Evolutionary conservation across 2,113 vertebrate species (phyloP).

Genomic region (Forbesichthys agassizii): DNA sequence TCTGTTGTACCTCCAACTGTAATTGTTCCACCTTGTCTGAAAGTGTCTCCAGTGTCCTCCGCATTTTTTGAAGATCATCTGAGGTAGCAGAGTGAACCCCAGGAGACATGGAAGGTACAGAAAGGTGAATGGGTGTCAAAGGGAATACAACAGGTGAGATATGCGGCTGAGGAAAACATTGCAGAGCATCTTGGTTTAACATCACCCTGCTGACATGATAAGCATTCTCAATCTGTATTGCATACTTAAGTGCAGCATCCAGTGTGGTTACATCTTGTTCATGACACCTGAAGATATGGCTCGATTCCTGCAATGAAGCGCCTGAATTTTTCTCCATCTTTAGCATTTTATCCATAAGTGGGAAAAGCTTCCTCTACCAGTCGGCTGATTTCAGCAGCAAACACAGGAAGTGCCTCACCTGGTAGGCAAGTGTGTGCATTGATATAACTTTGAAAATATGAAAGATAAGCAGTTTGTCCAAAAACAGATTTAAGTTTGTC

Average conservation of each 20-base stretch:
- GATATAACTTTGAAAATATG: slow-evolving; percentile 8
- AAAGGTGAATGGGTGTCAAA: background rate
- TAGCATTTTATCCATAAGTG: background rate
- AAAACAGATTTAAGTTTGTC: slow-evolving; percentile 9
- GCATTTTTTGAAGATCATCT: slow-evolving; percentile 1
- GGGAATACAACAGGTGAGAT: background rate
- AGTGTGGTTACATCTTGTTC: slow-evolving; percentile 3
- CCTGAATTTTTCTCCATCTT: slow-evolving; percentile 5
- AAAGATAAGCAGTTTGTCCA: slow-evolving; percentile 6
- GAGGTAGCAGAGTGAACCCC: slow-evolving; percentile 1
- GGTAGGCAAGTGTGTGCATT: slow-evolving; percentile 1
- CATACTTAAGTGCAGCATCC: slow-evolving; percentile 1
- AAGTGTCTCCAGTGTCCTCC: background rate
- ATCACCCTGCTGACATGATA: background rate
- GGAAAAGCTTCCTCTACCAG: slow-evolving; percentile 16
- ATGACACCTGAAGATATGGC: slow-evolving; percentile 10
- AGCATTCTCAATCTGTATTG: slow-evolving; percentile 1
- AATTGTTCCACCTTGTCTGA: slow-evolving; percentile 1
- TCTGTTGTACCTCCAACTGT: background rate
- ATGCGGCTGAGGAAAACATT: background rate
- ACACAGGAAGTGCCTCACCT: slow-evolving; percentile 11
- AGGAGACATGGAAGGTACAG: background rate
- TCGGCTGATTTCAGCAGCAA: slow-evolving; percentile 12
- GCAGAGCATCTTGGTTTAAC: background rate
- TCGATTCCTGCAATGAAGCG: slow-evolving; percentile 10